Conservation (phyloP, 37 sponge, comb jelly and placozoan genomes). For the Bolinopsis microptera region DNA sequence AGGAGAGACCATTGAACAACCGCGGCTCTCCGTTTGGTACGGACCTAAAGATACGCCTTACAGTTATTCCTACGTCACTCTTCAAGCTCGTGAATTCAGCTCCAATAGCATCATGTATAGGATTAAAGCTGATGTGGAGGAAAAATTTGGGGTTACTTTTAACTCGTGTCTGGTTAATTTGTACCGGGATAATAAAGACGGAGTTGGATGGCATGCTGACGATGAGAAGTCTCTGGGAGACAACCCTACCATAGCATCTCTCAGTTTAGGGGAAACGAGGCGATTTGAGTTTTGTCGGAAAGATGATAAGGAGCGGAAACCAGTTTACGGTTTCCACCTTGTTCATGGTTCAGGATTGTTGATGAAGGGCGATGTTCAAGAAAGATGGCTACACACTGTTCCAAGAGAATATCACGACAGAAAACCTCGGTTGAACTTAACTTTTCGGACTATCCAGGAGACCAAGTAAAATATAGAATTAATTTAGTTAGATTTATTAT, state of each 20-base stretch:
- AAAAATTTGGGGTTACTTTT: neutral
- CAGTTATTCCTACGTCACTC: neutral
- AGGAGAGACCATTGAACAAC: neutral
- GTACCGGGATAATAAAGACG: conserved; percentile 33
- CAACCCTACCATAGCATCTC: neutral
- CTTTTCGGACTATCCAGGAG: conserved; percentile 7
- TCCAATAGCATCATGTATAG: conserved; percentile 16
- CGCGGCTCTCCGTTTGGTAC: conserved; percentile 18
- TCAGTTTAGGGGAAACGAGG: conserved; percentile 32
- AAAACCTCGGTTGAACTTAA: neutral
- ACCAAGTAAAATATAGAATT: neutral
- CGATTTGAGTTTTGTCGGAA: conserved; percentile 22
- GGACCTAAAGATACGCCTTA: conserved; percentile 37
- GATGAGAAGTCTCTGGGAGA: neutral
- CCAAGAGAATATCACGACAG: conserved; percentile 44
- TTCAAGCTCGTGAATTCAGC: neutral
- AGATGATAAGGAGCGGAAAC: neutral
- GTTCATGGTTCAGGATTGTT: conserved; percentile 29
- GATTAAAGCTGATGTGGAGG: conserved; percentile 31
- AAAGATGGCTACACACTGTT: conserved; percentile 9
- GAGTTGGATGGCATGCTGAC: conserved; percentile 33
- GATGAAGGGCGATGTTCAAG: conserved; percentile 38
- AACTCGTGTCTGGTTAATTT: conserved; percentile 59
- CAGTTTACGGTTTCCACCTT: neutral
- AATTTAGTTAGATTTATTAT: too few species aligned